Evolutionary conservation across 2,113 vertebrate species (phyloP).

Genomic region (Callorhinus ursinus): DNA sequence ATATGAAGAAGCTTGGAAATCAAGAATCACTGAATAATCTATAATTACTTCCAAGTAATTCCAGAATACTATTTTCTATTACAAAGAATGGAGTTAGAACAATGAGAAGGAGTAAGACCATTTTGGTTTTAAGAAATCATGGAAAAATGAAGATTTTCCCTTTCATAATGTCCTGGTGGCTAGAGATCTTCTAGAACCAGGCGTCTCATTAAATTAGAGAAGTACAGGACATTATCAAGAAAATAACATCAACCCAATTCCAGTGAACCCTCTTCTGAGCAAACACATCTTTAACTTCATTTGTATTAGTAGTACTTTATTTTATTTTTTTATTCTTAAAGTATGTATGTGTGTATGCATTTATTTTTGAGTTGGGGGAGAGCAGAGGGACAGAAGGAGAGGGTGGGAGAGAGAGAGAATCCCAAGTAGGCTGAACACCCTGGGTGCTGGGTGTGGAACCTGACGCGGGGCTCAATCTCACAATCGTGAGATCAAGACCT

Average conservation of each 20-base stretch:
- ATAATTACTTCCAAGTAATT: conserved; percentile 3
- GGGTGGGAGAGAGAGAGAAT: not conserved
- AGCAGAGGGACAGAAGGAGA: not conserved
- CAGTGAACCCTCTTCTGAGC: not conserved
- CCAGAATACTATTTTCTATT: not conserved
- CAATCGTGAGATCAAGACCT: not conserved
- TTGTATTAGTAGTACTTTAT: not conserved
- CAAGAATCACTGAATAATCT: not conserved
- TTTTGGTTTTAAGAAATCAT: not conserved
- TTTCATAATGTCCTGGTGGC: not conserved
- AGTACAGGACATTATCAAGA: not conserved
- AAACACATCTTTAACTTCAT: not conserved
- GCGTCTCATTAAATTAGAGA: not conserved
- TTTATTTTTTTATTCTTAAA: not conserved
- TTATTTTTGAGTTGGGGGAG: not conserved
- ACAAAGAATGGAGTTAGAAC: not conserved
- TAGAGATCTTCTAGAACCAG: not conserved
- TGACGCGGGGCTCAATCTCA: not conserved
- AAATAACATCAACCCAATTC: not conserved
- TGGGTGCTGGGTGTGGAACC: no score
- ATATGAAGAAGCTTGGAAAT: not conserved
- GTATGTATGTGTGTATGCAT: not conserved
- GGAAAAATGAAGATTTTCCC: not conserved
- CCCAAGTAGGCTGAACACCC: not conserved
- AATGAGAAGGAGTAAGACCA: not conserved